A percentile compares a stretch with the other conserved stretches of the same genome.
phyloP scores from a whole-genome alignment of 2,797 vertebrate species.

The Hippocampus kuda region DNA sequence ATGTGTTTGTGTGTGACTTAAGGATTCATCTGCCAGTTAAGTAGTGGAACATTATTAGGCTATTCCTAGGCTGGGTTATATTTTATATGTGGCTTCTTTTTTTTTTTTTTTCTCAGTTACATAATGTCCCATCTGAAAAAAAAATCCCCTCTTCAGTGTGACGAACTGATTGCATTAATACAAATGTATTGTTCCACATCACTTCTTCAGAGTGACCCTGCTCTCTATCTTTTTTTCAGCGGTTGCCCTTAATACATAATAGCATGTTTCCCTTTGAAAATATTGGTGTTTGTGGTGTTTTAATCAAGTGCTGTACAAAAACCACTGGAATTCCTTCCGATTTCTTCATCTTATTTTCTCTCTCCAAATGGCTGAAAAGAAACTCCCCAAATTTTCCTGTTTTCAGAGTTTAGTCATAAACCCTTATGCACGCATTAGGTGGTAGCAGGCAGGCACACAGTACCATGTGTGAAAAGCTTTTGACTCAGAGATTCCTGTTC shows the following conservation, averaged over 20 bases:
- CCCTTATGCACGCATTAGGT: conserved; percentile 42
- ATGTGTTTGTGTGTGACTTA: not conserved
- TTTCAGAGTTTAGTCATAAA: conserved; percentile 62
- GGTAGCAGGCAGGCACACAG: conserved; percentile 41
- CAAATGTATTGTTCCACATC: conserved; percentile 55
- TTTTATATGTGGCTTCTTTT: conserved; percentile 26
- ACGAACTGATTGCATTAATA: conserved; percentile 42
- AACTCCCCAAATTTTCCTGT: conserved; percentile 69
- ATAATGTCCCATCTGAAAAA: conserved; percentile 54
- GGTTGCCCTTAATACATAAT: conserved; percentile 54
- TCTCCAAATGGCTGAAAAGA: conserved; percentile 51
- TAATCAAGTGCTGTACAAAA: conserved; percentile 59
- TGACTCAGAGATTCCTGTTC: conserved; percentile 69
- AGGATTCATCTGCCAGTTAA: conserved; percentile 29
- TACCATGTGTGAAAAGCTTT: conserved; percentile 59
- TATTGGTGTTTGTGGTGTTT: conserved; percentile 56
- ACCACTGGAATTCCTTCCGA: conserved; percentile 62
- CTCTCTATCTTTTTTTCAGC: conserved; percentile 25
- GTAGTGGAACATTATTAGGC: conserved; percentile 40
- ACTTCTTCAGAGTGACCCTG: conserved; percentile 44
- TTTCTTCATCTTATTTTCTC: conserved; percentile 40
- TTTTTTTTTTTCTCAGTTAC: conserved; percentile 41
- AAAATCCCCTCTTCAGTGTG: conserved; percentile 45
- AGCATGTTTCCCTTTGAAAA: conserved; percentile 60
- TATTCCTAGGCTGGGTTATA: conserved; percentile 32